phyloP scores from a whole-genome alignment of 2,113 vertebrate species.

The Pogonocichla stellata region DNA sequence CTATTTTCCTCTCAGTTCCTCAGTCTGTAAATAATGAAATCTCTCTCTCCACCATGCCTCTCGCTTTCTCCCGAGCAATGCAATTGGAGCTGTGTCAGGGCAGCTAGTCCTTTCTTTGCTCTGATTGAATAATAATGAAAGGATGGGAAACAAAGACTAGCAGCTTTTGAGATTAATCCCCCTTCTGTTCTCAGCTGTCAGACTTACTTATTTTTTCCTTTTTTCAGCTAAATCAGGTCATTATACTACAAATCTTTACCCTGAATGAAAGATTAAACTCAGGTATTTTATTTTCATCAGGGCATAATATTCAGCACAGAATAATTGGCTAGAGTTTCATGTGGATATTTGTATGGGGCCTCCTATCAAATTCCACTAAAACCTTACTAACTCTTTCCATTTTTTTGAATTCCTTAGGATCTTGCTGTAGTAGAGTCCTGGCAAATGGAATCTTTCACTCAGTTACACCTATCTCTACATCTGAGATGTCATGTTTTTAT shows the following conservation, averaged over 20 bases:
- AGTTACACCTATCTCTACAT: conserved; percentile 65
- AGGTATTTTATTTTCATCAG: conserved; percentile 67
- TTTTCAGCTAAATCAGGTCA: conserved; percentile 77
- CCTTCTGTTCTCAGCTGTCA: conserved; percentile 76
- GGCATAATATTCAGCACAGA: conserved; percentile 61
- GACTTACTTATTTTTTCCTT: conserved; percentile 68
- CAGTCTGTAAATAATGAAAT: conserved; percentile 71
- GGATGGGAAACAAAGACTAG: conserved; percentile 73
- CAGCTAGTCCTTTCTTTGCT: conserved; percentile 49
- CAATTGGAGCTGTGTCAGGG: conserved; percentile 76
- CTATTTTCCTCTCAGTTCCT: conserved; percentile 44
- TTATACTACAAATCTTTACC: conserved; percentile 76
- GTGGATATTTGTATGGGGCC: conserved; percentile 54
- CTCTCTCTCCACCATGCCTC: conserved; percentile 63
- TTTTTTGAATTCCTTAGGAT: conserved; percentile 54
- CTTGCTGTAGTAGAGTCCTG: conserved; percentile 17
- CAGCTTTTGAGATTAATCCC: conserved; percentile 78
- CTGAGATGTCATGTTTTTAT: conserved; percentile 61
- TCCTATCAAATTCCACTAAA: conserved; percentile 76
- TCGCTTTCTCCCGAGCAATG: conserved; percentile 50
- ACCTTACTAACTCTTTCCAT: conserved; percentile 62
- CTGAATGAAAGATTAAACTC: conserved; percentile 76
- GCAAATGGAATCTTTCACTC: conserved; percentile 46
- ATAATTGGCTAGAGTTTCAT: conserved; percentile 70
- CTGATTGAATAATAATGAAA: conserved; percentile 70